These are phyloP conservation scores for Tinamus major DNA, from an alignment of 2,797 vertebrate species.

Conservation along the genomic window DNA sequence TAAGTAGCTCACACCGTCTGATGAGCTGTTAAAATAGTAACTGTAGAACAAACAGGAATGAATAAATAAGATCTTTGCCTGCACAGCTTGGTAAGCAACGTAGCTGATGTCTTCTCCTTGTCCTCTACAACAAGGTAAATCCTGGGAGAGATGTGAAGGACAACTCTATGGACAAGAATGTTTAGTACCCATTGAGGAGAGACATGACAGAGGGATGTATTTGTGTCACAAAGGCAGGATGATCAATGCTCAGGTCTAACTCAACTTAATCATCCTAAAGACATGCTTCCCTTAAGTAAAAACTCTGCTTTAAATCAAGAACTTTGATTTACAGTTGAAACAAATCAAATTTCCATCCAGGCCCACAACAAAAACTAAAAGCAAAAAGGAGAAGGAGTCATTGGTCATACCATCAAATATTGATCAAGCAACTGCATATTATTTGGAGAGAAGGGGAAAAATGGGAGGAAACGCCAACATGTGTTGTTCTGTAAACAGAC, in stretches of 20 bases:
- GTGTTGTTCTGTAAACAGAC: not conserved
- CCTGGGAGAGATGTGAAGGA: not conserved
- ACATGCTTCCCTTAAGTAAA: not conserved
- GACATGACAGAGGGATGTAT: not conserved
- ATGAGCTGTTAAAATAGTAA: conserved; percentile 3
- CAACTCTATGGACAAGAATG: not conserved
- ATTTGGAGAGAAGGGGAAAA: not conserved
- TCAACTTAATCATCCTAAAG: not conserved
- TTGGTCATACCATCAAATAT: conserved; percentile 1
- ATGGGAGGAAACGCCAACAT: not conserved
- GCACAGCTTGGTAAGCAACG: not conserved
- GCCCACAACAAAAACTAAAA: not conserved
- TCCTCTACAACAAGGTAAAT: not conserved
- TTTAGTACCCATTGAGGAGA: not conserved
- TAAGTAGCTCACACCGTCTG: not conserved
- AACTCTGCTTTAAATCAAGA: not conserved
- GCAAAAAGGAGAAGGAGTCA: not conserved
- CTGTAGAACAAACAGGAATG: not conserved
- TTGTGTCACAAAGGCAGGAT: not conserved
- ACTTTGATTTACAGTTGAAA: conserved; percentile 25
- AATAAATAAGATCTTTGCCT: not conserved
- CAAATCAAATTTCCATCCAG: not conserved
- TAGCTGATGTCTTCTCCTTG: not conserved
- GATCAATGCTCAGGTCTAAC: not conserved
- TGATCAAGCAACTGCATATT: not conserved